Evolutionary conservation across 2,888 invertebrate genomes (phyloP).

Genomic region (Lasioglossum figueresi): DNA sequence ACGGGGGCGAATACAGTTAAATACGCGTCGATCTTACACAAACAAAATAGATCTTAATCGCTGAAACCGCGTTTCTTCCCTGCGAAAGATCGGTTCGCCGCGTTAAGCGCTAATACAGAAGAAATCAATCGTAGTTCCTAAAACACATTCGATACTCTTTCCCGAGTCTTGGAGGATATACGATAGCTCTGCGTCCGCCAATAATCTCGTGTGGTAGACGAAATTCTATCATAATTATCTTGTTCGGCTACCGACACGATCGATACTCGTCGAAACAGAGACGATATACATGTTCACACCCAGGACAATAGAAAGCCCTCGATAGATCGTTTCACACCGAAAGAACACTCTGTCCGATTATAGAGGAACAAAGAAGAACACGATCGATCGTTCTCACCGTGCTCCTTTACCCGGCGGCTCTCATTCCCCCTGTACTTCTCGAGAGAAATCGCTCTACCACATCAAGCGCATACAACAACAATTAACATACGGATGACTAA

Average conservation of each 20-base stretch:
- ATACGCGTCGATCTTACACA: conserved; percentile 18
- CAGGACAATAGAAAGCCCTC: neutral
- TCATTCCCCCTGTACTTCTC: neutral
- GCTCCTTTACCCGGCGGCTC: conserved; percentile 10
- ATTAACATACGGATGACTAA: conserved; percentile 64
- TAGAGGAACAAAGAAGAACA: conserved; percentile 31
- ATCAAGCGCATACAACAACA: conserved; percentile 57
- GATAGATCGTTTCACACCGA: conserved; percentile 28
- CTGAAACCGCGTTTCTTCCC: neutral
- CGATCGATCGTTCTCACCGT: conserved; percentile 29
- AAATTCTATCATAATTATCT: conserved; percentile 26
- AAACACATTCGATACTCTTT: conserved; percentile 16
- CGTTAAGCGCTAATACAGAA: conserved; percentile 8
- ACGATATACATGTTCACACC: conserved; percentile 19
- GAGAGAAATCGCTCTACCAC: conserved; percentile 47
- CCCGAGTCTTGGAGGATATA: conserved; percentile 1
- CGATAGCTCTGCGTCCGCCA: conserved; percentile 8
- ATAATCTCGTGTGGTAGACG: conserved; percentile 20
- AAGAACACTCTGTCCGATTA: conserved; percentile 22
- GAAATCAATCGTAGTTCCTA: conserved; percentile 15
- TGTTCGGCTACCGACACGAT: conserved; percentile 19
- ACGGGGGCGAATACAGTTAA: conserved; percentile 30
- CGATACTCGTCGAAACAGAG: conserved; percentile 26
- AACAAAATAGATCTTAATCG: conserved; percentile 13
- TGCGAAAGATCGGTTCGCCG: conserved; percentile 9